Evolutionary conservation across 2,113 vertebrate species (phyloP).

Genomic region (Chloebia gouldiae): DNA sequence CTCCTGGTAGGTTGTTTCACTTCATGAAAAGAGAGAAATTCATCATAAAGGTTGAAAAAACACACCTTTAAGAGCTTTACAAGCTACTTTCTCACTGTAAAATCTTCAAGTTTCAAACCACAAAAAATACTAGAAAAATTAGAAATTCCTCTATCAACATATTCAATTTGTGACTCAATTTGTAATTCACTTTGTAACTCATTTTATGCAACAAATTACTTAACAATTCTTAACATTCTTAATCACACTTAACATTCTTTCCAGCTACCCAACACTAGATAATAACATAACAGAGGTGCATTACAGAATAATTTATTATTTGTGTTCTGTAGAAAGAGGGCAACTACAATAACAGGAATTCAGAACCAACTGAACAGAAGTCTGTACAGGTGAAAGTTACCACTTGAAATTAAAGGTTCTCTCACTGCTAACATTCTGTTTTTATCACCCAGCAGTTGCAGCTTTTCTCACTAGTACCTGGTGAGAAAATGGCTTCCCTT

Average conservation of each 20-base stretch:
- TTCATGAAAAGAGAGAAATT: conserved; percentile 15
- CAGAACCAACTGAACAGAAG: not conserved
- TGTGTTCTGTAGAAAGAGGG: not conserved
- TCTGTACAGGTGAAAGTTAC: not conserved
- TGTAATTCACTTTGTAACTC: not conserved
- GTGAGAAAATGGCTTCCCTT: not conserved
- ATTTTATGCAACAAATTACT: not conserved
- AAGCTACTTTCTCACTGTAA: not conserved
- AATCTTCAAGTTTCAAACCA: not conserved
- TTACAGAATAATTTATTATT: not conserved
- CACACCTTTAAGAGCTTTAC: not conserved
- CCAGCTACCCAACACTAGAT: not conserved
- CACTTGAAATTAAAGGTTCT: not conserved
- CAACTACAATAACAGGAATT: not conserved
- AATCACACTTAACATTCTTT: not conserved
- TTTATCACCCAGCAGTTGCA: not conserved
- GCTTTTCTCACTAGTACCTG: not conserved
- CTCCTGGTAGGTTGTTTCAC: conserved; percentile 1
- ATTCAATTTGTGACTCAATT: not conserved
- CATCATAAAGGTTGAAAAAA: not conserved
- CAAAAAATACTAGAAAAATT: not conserved
- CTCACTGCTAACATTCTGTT: not conserved
- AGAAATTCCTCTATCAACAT: not conserved
- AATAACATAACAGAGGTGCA: not conserved
- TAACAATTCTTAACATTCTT: not conserved